These are phyloP conservation scores for Hydropsyche tenuis DNA, from an alignment of 1,140 invertebrate genomes.

Conservation along the genomic window DNA sequence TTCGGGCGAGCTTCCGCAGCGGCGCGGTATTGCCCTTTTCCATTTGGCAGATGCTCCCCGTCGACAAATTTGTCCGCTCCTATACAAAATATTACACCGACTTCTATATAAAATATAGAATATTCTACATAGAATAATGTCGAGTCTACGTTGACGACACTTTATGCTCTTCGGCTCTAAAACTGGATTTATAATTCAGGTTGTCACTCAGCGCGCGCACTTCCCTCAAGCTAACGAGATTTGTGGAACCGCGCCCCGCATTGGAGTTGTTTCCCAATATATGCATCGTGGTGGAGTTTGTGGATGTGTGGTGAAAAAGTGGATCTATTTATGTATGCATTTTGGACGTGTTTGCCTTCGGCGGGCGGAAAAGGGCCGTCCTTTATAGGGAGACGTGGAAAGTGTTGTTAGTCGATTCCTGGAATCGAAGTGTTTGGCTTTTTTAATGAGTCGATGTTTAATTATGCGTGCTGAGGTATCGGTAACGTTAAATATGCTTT, in stretches of 20 bases:
- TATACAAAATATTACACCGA: constrained; percentile 6
- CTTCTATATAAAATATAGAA: neutral
- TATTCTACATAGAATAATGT: neutral
- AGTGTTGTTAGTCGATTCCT: too few relatives aligned
- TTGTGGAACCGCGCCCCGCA: constrained; percentile 2
- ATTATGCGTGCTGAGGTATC: too few relatives aligned
- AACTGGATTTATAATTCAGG: constrained; percentile 50
- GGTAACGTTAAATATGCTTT: too few relatives aligned
- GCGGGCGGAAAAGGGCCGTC: too few relatives aligned
- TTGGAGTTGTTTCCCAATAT: too few relatives aligned
- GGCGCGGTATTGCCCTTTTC: constrained; percentile 45
- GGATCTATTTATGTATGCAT: too few relatives aligned
- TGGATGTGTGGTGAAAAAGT: too few relatives aligned
- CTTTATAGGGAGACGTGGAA: too few relatives aligned
- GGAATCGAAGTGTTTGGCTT: too few relatives aligned
- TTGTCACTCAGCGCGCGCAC: constrained; percentile 21
- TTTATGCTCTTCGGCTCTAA: constrained; percentile 45
- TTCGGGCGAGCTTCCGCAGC: constrained; percentile 36
- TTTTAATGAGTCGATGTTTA: too few relatives aligned
- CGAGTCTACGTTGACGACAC: constrained; percentile 17
- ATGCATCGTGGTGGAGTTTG: too few relatives aligned
- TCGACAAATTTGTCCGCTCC: neutral
- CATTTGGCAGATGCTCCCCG: constrained; percentile 49
- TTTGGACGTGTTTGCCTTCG: too few relatives aligned
- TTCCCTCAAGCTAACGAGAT: constrained; percentile 28